Conservation (phyloP, 1,140 invertebrate species). For the Trypoxylus dichotomus region DNA sequence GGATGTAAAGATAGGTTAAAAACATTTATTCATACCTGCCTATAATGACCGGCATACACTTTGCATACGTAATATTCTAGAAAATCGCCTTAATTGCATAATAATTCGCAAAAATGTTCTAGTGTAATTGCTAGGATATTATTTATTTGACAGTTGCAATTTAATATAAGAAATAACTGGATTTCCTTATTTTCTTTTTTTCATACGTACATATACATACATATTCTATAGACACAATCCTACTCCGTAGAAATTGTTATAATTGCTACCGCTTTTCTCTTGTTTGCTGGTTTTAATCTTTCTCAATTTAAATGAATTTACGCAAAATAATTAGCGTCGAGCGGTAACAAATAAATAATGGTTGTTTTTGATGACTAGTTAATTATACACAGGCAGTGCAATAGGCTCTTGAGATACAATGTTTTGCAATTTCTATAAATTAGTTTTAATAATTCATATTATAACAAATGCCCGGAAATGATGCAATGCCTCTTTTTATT, state of each 20-base stretch:
- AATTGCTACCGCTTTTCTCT: conserved; percentile 2
- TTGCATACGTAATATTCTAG: conserved; percentile 1
- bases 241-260: background rate
- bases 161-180: conserved; percentile 1
- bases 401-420: background rate
- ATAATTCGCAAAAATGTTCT: background rate
- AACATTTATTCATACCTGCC: background rate
- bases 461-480: too few species aligned
- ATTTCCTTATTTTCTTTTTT: background rate
- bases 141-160: conserved; percentile 13
- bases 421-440: background rate
- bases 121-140: background rate
- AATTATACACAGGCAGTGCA: background rate
- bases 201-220: background rate
- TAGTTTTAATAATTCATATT: too few species aligned
- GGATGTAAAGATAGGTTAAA: background rate
- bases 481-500: too few species aligned
- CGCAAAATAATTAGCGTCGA: background rate
- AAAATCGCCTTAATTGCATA: conserved; percentile 17
- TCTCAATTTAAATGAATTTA: background rate
- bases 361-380: background rate
- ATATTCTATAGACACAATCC: background rate
- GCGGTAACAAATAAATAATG: background rate
- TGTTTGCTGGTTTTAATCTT: background rate
- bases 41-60: background rate